phyloP scores from a whole-genome alignment of 2,113 vertebrate genomes.

The Bufo gargarizans region DNA sequence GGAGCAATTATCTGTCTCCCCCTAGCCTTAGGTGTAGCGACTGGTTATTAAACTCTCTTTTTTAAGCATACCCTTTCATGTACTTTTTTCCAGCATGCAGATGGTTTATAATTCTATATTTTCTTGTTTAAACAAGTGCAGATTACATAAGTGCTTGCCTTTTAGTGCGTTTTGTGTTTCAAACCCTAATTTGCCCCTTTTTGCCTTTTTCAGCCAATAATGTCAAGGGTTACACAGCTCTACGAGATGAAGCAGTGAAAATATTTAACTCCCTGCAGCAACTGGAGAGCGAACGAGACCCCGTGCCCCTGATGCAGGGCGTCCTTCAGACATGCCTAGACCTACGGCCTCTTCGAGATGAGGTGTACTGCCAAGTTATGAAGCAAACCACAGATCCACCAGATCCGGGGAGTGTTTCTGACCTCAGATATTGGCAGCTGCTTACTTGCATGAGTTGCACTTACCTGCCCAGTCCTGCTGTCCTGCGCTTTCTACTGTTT shows the following conservation, averaged over 20 bases:
- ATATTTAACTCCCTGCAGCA: slow-evolving; percentile 96
- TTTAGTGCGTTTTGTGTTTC: background rate
- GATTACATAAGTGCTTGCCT: background rate
- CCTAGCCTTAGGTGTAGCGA: background rate
- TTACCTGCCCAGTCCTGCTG: slow-evolving; percentile 83
- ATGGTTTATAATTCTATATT: background rate
- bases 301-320: slow-evolving; percentile 92
- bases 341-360: slow-evolving; percentile 90
- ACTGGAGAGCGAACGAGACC: slow-evolving; percentile 84
- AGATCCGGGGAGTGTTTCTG: slow-evolving; percentile 72
- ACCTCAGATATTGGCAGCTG: slow-evolving; percentile 96
- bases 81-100: background rate
- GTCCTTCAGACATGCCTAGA: slow-evolving; percentile 95
- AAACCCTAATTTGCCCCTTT: background rate
- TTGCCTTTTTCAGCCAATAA: slow-evolving; percentile 69
- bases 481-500: slow-evolving; percentile 87
- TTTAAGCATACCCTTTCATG: background rate
- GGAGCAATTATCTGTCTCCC: slow-evolving; percentile 10
- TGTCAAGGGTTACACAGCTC: slow-evolving; percentile 81
- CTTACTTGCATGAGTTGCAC: slow-evolving; percentile 98
- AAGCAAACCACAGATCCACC: slow-evolving; percentile 91
- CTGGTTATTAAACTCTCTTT: background rate
- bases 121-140: background rate
- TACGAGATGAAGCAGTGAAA: slow-evolving; percentile 91
- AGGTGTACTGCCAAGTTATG: slow-evolving; percentile 97